Percentiles rank a stretch among this genome's conserved stretches.
Evolutionary conservation across 1,140 invertebrate species (phyloP).

Genomic region (Agrilus planipennis): DNA sequence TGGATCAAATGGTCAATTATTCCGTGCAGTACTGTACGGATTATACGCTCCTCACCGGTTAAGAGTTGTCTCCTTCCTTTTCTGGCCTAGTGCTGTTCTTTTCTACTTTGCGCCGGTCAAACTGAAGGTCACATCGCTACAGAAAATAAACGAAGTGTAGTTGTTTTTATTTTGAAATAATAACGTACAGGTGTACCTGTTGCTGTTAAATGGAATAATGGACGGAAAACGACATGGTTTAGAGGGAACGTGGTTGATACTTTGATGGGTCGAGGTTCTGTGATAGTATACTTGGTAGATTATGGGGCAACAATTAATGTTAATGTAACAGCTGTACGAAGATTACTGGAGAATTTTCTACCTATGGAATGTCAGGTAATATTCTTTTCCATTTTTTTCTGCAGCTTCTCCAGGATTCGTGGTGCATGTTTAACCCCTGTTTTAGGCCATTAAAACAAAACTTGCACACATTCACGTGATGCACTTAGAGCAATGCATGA

Average conservation of each 20-base stretch:
- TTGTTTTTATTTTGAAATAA: no score
- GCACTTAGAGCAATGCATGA: not conserved
- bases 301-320: constrained; percentile 1
- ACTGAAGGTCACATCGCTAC: no score
- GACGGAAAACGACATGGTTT: not conserved
- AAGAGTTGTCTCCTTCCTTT: no score
- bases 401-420: not conserved
- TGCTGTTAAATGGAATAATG: constrained; percentile 1
- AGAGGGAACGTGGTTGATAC: constrained; percentile 1
- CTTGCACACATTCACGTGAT: constrained; percentile 4
- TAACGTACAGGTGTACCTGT: constrained; percentile 9
- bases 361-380: constrained; percentile 3
- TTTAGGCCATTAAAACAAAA: constrained; percentile 9
- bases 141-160: no score
- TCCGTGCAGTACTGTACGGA: no score
- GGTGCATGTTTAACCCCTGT: not conserved
- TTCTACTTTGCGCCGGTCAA: no score
- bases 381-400: no score
- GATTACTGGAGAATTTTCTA: constrained; percentile 3
- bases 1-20: no score
- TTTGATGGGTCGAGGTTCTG: constrained; percentile 1
- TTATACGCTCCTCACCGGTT: no score
- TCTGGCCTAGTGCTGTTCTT: no score
- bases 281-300: constrained; percentile 5
- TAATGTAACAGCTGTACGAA: constrained; percentile 1